These are phyloP conservation scores for Lymantria monacha DNA, from an alignment of 2,888 invertebrate species.

Conservation along the genomic window DNA sequence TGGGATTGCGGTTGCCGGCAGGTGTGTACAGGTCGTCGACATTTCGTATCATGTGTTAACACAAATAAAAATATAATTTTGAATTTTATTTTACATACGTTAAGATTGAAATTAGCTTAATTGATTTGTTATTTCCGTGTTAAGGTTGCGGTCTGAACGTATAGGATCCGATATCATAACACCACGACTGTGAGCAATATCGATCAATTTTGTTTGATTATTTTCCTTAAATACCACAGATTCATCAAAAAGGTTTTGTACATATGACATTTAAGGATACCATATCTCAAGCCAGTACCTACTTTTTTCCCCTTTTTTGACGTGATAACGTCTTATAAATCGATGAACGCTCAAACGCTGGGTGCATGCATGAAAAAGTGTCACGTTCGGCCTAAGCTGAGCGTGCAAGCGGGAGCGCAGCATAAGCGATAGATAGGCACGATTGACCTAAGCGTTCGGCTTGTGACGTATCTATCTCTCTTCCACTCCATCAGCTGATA, in stretches of 20 bases:
- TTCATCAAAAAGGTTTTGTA: conserved; percentile 1
- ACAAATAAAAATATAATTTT: conserved; percentile 9
- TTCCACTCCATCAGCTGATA: no score
- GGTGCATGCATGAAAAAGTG: no score
- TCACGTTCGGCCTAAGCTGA: no score
- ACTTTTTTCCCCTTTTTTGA: no score
- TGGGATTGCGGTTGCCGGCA: conserved; percentile 57
- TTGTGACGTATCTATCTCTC: no score
- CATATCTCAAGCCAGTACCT: no score
- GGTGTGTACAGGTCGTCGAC: conserved; percentile 67
- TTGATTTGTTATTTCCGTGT: conserved; percentile 26
- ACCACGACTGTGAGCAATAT: conserved; percentile 35
- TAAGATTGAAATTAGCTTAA: conserved; percentile 17
- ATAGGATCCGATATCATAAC: conserved; percentile 40
- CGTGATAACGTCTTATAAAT: no score
- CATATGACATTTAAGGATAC: background rate
- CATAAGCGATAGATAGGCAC: no score
- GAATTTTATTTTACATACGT: conserved; percentile 1
- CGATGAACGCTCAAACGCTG: no score
- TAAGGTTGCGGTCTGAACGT: conserved; percentile 37
- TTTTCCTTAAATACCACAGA: conserved; percentile 26
- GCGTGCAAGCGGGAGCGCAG: no score
- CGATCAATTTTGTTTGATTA: conserved; percentile 36
- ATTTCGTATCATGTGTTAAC: conserved; percentile 43
- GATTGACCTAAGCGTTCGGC: no score